phyloP scores from a whole-genome alignment of 2,888 invertebrate genomes.

The Sepiola atlantica region DNA sequence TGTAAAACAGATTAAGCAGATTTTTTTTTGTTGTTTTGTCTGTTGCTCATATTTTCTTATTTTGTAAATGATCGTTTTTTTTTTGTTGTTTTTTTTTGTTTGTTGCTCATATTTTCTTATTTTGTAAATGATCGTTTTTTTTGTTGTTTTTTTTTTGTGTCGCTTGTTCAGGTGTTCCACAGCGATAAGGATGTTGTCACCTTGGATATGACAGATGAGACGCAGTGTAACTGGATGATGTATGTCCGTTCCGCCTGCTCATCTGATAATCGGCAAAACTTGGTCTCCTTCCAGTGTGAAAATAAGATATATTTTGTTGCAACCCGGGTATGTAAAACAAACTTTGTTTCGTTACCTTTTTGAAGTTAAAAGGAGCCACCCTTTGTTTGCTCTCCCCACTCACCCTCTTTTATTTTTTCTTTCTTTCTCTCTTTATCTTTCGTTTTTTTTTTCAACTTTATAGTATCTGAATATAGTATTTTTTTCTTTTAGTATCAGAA shows the following conservation, averaged over 20 bases:
- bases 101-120: neutral
- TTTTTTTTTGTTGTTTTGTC: neutral
- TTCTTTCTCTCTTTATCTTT: too few relatives aligned
- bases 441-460: too few relatives aligned
- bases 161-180: conserved; percentile 48
- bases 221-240: conserved; percentile 85
- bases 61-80: neutral
- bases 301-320: conserved; percentile 68
- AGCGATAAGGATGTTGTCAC: conserved; percentile 54
- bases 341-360: neutral
- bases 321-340: conserved; percentile 59
- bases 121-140: neutral
- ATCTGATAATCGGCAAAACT: conserved; percentile 81
- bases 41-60: neutral
- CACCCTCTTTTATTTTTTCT: too few relatives aligned
- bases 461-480: too few relatives aligned
- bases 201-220: conserved; percentile 74
- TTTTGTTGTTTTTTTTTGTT: neutral
- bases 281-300: conserved; percentile 80
- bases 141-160: neutral
- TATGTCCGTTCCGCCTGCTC: conserved; percentile 81
- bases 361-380: too few relatives aligned
- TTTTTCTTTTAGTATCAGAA: neutral
- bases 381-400: too few relatives aligned
- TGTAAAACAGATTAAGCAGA: too few relatives aligned